A percentile compares a stretch with the other conserved stretches of the same genome.
These are phyloP conservation scores for Pseudopleuronectes americanus DNA, from an alignment of 2,797 vertebrate genomes.

Conservation along the genomic window DNA sequence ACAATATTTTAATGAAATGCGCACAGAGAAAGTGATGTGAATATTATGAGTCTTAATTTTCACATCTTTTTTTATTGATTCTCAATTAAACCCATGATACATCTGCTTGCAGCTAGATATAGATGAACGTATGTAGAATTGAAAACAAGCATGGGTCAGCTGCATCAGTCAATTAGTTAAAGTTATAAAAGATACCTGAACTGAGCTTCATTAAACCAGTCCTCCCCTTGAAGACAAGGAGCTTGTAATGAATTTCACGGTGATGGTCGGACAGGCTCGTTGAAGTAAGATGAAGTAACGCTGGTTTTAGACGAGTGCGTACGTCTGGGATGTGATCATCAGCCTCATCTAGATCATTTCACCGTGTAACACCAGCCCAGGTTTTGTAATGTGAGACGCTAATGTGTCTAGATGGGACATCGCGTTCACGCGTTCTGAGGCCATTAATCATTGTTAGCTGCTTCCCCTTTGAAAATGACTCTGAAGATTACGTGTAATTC, in stretches of 20 bases:
- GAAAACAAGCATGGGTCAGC: too few relatives aligned
- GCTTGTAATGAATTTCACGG: conserved; percentile 65
- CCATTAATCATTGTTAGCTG: conserved; percentile 74
- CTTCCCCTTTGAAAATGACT: conserved; percentile 49
- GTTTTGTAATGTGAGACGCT: conserved; percentile 75
- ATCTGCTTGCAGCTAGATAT: too few relatives aligned
- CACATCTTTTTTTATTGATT: too few relatives aligned
- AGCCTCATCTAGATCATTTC: conserved; percentile 79
- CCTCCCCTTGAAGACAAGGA: conserved; percentile 24
- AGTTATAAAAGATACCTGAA: too few relatives aligned
- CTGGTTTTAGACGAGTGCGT: conserved; percentile 77
- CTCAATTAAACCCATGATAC: too few relatives aligned
- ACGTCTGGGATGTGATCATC: conserved; percentile 76
- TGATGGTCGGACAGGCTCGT: conserved; percentile 57
- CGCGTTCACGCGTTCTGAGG: conserved; percentile 64
- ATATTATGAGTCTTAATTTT: too few relatives aligned
- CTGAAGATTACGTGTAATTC: conserved; percentile 9
- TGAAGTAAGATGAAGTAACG: conserved; percentile 76
- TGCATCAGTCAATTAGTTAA: too few relatives aligned
- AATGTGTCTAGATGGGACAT: conserved; percentile 74
- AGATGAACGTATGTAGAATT: too few relatives aligned
- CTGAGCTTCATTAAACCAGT: too few relatives aligned
- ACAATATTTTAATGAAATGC: too few relatives aligned
- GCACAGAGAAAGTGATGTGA: too few relatives aligned
- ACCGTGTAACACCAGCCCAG: conserved; percentile 71